Evolutionary conservation across 1,140 invertebrate species (phyloP), one percentile per base, ranked within the genome.

Genomic region (Halyomorpha halys): DNA sequence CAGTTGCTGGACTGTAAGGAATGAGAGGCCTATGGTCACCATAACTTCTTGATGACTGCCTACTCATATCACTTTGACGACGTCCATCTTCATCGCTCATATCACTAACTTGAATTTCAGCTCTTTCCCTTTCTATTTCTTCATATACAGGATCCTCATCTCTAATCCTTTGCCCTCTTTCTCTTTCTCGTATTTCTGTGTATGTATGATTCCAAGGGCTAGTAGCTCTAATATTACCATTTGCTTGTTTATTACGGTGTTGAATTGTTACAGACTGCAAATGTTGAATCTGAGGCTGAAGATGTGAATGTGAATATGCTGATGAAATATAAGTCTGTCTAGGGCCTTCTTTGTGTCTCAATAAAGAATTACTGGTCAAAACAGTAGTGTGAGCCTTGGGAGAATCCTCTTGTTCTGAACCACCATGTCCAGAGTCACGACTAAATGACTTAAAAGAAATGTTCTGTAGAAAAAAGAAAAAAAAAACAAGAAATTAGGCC

Each of bases 141-240:
- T 89, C 88, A 72, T 89, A 89, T 1, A 89, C 87, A 0, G 87
- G 87, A 70, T 89, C 88, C 70, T 89, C 87, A 69, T 86, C 85
- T 67, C 83, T 81, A 62, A 75, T 75, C 44, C 67, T 66, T 30
- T 73, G 72, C 25, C 77, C 78, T 0, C 75, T 75, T 5, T 74
- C 77, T 18, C 76, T 74, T 56, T 80, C 76, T 39, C 78, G 75
- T 21, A 83, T 83, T 71, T 83, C 82, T 0, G 79, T 81, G 70
- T 83, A 83, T 0, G 80, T 81, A 68, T 83, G 81, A 68, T 81
- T 81, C 70, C 75, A 77, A n/a, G 77, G 68, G 68, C 72, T 68
- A 64, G 71, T 66, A 45, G 73, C 66, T 65, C 73, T 65, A 49
- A 70, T 61, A 23, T 63, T 66, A 14, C 66, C 66, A 61, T 49